Evolutionary conservation across 2,113 vertebrate genomes (phyloP).

Genomic region (Thomomys bottae): DNA sequence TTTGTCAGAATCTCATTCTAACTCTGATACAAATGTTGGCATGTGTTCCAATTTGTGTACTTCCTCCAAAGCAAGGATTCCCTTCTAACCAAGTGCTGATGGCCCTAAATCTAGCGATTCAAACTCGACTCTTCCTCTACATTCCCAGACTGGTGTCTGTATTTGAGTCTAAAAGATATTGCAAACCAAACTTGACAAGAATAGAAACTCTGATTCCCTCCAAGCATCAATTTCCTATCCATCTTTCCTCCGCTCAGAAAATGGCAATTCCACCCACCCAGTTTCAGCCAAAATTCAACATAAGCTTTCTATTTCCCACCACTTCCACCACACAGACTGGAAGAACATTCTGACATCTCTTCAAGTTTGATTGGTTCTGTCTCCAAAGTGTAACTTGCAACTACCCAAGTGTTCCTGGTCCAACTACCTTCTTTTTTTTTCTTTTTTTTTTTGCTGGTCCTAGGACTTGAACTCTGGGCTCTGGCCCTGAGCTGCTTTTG

Average conservation of each 20-base stretch:
- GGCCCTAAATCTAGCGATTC: neutral
- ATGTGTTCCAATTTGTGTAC: neutral
- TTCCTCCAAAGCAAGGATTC: neutral
- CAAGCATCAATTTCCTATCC: neutral
- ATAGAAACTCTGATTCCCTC: neutral
- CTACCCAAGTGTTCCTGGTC: neutral
- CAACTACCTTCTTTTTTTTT: too few relatives aligned
- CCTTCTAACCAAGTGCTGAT: neutral
- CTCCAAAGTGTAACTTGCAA: neutral
- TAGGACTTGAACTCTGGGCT: too few relatives aligned
- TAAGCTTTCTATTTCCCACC: neutral
- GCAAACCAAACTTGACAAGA: slow-evolving; percentile 1
- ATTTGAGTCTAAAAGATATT: neutral
- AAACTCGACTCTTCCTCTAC: neutral
- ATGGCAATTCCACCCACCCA: neutral
- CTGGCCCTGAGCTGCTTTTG: too few relatives aligned
- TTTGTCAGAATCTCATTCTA: neutral
- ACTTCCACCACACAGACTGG: neutral
- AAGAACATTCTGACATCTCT: neutral
- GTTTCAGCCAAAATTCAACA: neutral
- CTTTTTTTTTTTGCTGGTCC: too few relatives aligned
- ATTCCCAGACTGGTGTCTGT: neutral
- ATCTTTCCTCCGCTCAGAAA: neutral
- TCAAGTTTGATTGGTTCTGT: neutral
- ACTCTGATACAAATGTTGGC: neutral